A percentile compares a stretch with the other conserved stretches of the same genome.
Evolutionary conservation across 2,113 vertebrate genomes (phyloP).

Genomic region (Macrotis lagotis): DNA sequence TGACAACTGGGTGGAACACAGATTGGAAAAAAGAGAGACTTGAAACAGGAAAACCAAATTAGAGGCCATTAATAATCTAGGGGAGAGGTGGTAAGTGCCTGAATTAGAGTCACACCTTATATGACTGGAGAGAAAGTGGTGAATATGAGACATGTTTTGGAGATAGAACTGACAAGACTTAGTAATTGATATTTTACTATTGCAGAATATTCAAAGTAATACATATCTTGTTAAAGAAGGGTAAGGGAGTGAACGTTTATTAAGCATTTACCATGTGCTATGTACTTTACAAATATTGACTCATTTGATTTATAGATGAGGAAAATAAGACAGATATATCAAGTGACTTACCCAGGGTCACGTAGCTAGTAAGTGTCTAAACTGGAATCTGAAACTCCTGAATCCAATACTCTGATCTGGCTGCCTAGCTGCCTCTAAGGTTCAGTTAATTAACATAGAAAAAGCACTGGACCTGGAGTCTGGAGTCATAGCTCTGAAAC

Average conservation of each 20-base stretch:
- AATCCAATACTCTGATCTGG: neutral
- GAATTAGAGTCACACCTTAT: neutral
- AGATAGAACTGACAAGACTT: neutral
- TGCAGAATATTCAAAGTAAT: neutral
- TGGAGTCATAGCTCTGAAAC: neutral
- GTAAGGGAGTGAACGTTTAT: neutral
- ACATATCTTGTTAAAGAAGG: too few relatives aligned
- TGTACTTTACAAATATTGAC: neutral
- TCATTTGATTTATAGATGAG: neutral
- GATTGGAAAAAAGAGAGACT: neutral
- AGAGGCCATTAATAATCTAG: neutral
- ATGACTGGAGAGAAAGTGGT: neutral
- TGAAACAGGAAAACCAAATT: neutral
- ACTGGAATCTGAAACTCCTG: neutral
- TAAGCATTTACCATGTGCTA: neutral
- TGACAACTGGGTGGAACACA: neutral
- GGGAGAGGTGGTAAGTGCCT: neutral
- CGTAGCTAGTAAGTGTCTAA: neutral
- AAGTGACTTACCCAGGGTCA: neutral
- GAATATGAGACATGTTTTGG: neutral
- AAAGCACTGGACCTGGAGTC: neutral
- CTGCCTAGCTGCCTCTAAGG: neutral
- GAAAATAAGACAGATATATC: neutral
- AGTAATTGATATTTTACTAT: neutral
- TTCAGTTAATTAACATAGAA: neutral